Percentiles rank a stretch among this genome's conserved stretches.
Conservation (phyloP, 2,113 vertebrate species). For the Holacanthus passer region DNA sequence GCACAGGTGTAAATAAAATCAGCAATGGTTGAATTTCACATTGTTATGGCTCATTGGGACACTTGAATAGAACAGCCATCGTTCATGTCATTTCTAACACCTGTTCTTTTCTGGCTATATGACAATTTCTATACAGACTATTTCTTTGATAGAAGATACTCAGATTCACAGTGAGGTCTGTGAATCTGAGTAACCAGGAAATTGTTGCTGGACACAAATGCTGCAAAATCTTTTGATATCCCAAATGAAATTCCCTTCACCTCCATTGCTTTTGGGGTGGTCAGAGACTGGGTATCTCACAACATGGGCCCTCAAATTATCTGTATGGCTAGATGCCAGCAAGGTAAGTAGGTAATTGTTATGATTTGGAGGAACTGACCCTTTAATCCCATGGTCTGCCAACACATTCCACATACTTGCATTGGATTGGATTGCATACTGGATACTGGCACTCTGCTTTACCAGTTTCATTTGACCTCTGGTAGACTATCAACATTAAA, state of each 20-base stretch:
- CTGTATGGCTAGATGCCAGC: background rate
- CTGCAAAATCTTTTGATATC: background rate
- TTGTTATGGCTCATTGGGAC: background rate
- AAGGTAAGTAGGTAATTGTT: background rate
- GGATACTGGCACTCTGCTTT: background rate
- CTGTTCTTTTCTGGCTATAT: background rate
- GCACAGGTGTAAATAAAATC: background rate
- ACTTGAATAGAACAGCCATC: background rate
- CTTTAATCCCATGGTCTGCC: background rate
- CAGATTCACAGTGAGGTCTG: background rate
- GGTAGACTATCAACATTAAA: background rate
- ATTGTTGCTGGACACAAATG: background rate
- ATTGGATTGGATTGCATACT: too few relatives aligned
- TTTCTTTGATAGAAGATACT: background rate
- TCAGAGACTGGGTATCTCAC: background rate
- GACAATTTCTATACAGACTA: background rate
- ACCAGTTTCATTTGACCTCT: background rate
- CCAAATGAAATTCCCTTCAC: background rate
- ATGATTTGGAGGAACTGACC: background rate
- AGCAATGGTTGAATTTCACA: background rate
- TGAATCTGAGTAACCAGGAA: background rate
- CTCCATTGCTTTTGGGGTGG: background rate
- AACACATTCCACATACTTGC: background rate
- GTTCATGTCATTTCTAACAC: background rate
- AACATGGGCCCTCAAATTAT: background rate